phyloP scores from a whole-genome alignment of 2,888 invertebrate species.

The Drosophila heteroneura region DNA sequence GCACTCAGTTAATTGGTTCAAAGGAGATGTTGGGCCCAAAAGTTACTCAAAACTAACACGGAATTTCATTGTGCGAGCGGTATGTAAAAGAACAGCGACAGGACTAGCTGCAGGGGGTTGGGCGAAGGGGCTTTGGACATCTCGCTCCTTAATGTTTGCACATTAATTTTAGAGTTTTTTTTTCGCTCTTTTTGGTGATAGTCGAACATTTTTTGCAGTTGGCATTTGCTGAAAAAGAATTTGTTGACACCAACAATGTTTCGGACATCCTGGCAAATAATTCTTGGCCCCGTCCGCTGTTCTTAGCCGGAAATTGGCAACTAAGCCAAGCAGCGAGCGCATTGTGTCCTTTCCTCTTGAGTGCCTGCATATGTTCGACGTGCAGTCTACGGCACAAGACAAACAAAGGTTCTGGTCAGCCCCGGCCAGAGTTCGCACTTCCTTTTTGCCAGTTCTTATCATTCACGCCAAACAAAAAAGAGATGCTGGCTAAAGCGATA shows the following conservation, averaged over 20 bases:
- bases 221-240: constrained; percentile 78
- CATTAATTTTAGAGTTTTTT: constrained; percentile 64
- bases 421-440: constrained; percentile 58
- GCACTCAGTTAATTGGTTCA: constrained; percentile 75
- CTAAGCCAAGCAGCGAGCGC: constrained; percentile 65
- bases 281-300: constrained; percentile 49
- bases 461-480: constrained; percentile 58
- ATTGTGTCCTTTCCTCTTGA: constrained; percentile 82
- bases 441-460: constrained; percentile 64
- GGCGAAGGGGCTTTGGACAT: constrained; percentile 12
- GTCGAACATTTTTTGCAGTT: constrained; percentile 56
- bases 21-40: constrained; percentile 31
- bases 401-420: constrained; percentile 75
- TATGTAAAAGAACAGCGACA: constrained; percentile 51
- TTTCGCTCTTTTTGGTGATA: constrained; percentile 33
- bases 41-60: constrained; percentile 63
- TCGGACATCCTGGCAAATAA: constrained; percentile 82
- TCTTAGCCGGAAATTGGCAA: constrained; percentile 80
- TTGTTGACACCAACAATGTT: constrained; percentile 84
- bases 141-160: constrained; percentile 53
- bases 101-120: constrained; percentile 3
- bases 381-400: constrained; percentile 32
- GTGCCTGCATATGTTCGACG: constrained; percentile 78
- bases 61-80: constrained; percentile 70
- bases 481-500: constrained; percentile 38